Percentiles rank a stretch among this genome's conserved stretches.
These are phyloP conservation scores for Harpalus rufipes DNA, from an alignment of 2,888 invertebrate species.

Conservation along the genomic window DNA sequence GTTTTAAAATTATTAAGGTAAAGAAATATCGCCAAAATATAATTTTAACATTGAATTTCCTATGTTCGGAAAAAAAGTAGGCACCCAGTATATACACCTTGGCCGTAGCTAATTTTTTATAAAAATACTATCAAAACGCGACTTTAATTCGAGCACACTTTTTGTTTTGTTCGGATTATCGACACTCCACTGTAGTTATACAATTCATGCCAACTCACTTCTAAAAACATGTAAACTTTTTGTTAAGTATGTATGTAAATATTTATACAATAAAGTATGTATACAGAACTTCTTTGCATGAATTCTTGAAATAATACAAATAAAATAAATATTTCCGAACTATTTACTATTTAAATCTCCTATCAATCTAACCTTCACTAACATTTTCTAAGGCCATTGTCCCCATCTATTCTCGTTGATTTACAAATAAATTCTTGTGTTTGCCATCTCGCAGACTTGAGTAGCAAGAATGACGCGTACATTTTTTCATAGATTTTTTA, in stretches of 20 bases:
- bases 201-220: not conserved
- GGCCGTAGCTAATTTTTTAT: no score
- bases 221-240: not conserved
- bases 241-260: not conserved
- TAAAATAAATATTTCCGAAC: not conserved
- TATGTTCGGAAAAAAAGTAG: no score
- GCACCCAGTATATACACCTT: no score
- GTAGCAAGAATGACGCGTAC: not conserved
- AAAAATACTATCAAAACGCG: no score
- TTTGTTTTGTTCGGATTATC: no score
- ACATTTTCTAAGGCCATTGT: not conserved
- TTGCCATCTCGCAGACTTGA: not conserved
- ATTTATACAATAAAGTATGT: not conserved
- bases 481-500: conserved; percentile 23
- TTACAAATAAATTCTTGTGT: not conserved
- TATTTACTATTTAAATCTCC: not conserved
- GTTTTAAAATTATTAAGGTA: no score
- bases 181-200: not conserved
- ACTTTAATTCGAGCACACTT: no score
- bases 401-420: not conserved
- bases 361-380: not conserved
- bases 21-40: no score
- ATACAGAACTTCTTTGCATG: not conserved
- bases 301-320: not conserved
- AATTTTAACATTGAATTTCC: no score